Conservation (phyloP, 23 tunicate genomes). For the Halocynthia aurantium region DNA sequence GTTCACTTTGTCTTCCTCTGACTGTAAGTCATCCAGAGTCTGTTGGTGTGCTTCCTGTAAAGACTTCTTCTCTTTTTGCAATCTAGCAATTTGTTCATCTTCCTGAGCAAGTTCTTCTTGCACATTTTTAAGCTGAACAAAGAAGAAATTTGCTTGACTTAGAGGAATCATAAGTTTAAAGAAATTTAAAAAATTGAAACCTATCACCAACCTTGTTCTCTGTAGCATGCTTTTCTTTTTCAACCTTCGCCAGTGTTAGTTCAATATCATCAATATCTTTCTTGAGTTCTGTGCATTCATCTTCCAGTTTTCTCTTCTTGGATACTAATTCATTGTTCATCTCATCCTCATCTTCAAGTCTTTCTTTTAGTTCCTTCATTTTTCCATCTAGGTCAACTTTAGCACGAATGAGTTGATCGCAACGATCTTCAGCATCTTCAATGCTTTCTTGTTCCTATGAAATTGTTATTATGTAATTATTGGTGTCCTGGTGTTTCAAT, state of each 20-base stretch:
- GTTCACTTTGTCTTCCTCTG: conserved; percentile 94
- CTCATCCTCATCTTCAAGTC: conserved; percentile 95
- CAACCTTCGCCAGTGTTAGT: conserved; percentile 83
- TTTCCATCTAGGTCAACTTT: conserved; percentile 93
- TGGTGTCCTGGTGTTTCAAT: no score
- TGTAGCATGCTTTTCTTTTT: conserved; percentile 84
- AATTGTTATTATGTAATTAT: not conserved
- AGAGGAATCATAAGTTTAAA: not conserved
- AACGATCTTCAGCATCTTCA: conserved; percentile 36
- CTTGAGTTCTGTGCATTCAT: conserved; percentile 80
- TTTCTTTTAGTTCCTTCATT: conserved; percentile 86
- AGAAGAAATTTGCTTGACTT: not conserved
- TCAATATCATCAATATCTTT: conserved; percentile 93
- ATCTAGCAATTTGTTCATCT: conserved; percentile 85
- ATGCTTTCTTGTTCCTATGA: conserved; percentile 87
- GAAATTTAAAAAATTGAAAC: not conserved
- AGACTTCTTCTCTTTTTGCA: conserved; percentile 95
- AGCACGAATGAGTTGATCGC: conserved; percentile 24
- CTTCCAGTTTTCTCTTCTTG: conserved; percentile 86
- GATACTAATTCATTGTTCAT: conserved; percentile 70
- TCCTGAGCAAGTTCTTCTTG: conserved; percentile 81
- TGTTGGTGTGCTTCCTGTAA: conserved; percentile 96
- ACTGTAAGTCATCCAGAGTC: conserved; percentile 93
- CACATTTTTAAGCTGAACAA: conserved; percentile 67
- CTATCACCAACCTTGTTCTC: conserved; percentile 14